Base-by-base conservation (phyloP, 2,797 vertebrate genomes). In the Odontamblyopus lacepedii region DNA sequence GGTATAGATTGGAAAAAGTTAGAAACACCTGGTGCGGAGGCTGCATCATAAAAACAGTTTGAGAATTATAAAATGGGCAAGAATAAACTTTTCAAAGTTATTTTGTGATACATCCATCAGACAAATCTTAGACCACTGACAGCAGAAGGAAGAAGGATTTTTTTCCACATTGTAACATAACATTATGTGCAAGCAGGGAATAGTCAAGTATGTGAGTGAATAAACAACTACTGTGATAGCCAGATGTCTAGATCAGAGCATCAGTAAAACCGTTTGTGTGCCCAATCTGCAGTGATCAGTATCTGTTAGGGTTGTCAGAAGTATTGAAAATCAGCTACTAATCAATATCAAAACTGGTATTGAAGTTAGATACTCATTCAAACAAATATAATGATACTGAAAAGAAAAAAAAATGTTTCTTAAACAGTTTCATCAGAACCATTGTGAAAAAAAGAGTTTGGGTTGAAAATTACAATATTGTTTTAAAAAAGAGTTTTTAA, bases 1-100 rank as follows among this genome's bases (percentile, higher is more conserved):
- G 95, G 97, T 96, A 94, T 95, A 95, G 95, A 99, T 96, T 95
- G 95, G 95, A 96, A 95, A 97, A 86, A 95, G 94, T 99, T 97
- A 97, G 95, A 92, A 90, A 93, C 85, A 91, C 89, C 91, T 84
- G 84, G 69, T 82, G 85, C 70, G 79, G 63, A 67, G 60, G 57
- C 78, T 80, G 27, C 68, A 88, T 67, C 70, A 83, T 66, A 82
- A 83, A 70, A 35, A 76, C 72, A 84, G 82, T 76, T 75, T 78
- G 35, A 69, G 8, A 38, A 48, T 32, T 19, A 29, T 6, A 29
- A 53, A 53, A 51, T 29, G 15, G 26, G 35, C 59, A 18, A 61
- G 5, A 26, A 23, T 15, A 23, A n/a, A n/a, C 19, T 63, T 26
- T 44, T 41, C 19, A 4, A 35, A 9, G 30, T 35, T 5, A 35